These are phyloP conservation scores for Sebastes schlegelii DNA, from an alignment of 2,113 vertebrate species.

Conservation along the genomic window DNA sequence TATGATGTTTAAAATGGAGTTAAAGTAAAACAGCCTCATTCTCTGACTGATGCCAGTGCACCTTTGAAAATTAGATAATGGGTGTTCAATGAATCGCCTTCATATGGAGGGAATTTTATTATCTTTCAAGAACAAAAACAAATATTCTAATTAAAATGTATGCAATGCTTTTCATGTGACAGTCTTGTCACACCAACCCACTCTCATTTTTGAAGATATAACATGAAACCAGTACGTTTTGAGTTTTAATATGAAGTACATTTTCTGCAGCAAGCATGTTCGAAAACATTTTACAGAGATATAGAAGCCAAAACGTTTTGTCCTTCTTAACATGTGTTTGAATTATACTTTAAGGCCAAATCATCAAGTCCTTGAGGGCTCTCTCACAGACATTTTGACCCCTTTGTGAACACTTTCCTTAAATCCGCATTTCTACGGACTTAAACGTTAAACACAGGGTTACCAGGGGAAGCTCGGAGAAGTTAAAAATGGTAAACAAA, in stretches of 20 bases:
- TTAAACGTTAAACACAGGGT: too few species aligned
- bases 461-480: too few species aligned
- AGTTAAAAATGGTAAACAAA: too few species aligned
- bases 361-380: too few species aligned
- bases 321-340: not conserved
- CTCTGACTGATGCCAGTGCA: not conserved
- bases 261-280: not conserved
- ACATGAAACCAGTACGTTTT: not conserved
- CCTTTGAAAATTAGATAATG: conserved; percentile 21
- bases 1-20: not conserved
- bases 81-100: not conserved
- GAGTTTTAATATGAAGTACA: not conserved
- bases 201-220: not conserved
- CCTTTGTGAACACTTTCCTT: too few species aligned
- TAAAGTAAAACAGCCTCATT: not conserved
- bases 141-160: not conserved
- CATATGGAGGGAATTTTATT: not conserved
- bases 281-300: not conserved
- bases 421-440: too few species aligned
- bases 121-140: not conserved
- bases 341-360: not conserved
- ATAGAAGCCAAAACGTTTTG: not conserved
- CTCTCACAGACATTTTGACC: too few species aligned
- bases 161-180: not conserved
- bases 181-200: not conserved